Evolutionary conservation across 2,113 vertebrate genomes (phyloP).

Genomic region (Dicrurus megarhynchus): DNA sequence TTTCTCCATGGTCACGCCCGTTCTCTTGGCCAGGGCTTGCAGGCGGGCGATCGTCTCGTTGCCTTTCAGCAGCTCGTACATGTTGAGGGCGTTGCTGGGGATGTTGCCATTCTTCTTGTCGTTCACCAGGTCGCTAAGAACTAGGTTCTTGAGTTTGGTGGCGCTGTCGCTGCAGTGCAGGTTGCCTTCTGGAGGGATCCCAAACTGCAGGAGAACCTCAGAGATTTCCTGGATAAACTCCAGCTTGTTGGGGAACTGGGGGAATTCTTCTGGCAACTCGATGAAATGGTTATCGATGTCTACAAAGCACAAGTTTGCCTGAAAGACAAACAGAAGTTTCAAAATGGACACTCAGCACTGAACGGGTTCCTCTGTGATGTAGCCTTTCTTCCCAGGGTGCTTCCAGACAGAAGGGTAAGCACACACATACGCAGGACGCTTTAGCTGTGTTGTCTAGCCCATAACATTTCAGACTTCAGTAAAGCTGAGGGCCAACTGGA

Average conservation of each 20-base stretch:
- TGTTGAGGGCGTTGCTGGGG: slow-evolving; percentile 79
- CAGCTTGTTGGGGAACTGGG: slow-evolving; percentile 88
- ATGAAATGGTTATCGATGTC: slow-evolving; percentile 94
- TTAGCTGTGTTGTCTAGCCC: neutral
- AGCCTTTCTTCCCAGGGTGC: neutral
- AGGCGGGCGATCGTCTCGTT: slow-evolving; percentile 87
- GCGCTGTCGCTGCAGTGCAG: slow-evolving; percentile 73
- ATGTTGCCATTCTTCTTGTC: slow-evolving; percentile 93
- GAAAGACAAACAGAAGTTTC: slow-evolving; percentile 3
- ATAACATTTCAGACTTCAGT: neutral
- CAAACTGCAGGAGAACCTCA: slow-evolving; percentile 85
- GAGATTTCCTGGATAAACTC: slow-evolving; percentile 93
- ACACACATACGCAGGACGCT: neutral
- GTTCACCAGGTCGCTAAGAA: slow-evolving; percentile 87
- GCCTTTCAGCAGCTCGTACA: slow-evolving; percentile 86
- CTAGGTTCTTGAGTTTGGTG: slow-evolving; percentile 80
- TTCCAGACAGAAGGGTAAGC: neutral
- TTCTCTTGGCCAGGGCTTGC: slow-evolving; percentile 87
- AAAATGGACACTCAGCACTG: neutral
- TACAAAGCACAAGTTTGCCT: slow-evolving; percentile 97
- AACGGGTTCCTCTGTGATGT: neutral
- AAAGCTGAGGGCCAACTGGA: neutral
- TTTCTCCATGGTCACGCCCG: slow-evolving; percentile 80
- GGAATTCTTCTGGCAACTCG: slow-evolving; percentile 90
- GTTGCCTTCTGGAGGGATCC: slow-evolving; percentile 78